Evolutionary conservation across 2,888 invertebrate genomes (phyloP).

Genomic region (Ferdinandea cuprea): DNA sequence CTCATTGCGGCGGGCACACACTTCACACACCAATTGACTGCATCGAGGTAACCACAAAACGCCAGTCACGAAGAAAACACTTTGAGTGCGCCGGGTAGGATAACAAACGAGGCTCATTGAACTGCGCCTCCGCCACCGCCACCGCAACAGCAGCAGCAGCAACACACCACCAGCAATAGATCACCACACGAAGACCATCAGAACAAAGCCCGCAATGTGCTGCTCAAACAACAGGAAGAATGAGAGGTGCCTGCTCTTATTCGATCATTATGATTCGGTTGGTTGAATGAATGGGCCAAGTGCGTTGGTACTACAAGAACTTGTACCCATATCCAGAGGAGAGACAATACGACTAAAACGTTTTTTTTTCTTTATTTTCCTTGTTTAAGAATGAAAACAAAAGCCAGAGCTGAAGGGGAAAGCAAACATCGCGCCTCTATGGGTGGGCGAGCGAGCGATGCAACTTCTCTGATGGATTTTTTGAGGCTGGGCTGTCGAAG

Average conservation of each 20-base stretch:
- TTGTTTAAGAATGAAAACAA: slow-evolving; percentile 71
- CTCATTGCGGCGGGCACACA: slow-evolving; percentile 50
- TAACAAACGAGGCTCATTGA: slow-evolving; percentile 74
- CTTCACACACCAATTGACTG: slow-evolving; percentile 71
- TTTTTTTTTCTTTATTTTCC: slow-evolving; percentile 10
- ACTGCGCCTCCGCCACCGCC: slow-evolving; percentile 57
- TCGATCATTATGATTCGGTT: slow-evolving; percentile 69
- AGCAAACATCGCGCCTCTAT: slow-evolving; percentile 74
- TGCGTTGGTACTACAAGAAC: slow-evolving; percentile 48
- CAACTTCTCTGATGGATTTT: slow-evolving; percentile 50
- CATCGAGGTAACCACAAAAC: slow-evolving; percentile 53
- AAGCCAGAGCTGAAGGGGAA: slow-evolving; percentile 71
- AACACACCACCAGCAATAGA: slow-evolving; percentile 52
- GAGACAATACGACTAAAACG: slow-evolving; percentile 26
- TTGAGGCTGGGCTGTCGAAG: slow-evolving; percentile 71
- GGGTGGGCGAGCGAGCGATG: slow-evolving; percentile 73
- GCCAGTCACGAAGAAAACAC: slow-evolving; percentile 73
- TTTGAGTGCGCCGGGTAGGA: slow-evolving; percentile 70
- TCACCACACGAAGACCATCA: slow-evolving; percentile 57
- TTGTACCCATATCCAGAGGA: background rate
- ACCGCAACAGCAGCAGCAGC: slow-evolving; percentile 26
- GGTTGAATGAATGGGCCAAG: slow-evolving; percentile 62
- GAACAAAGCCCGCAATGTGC: slow-evolving; percentile 54
- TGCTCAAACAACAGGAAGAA: slow-evolving; percentile 73
- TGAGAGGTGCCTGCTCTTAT: slow-evolving; percentile 67